phyloP scores from a whole-genome alignment of 2,888 invertebrate genomes.

The Trypoxylon attenuatum region DNA sequence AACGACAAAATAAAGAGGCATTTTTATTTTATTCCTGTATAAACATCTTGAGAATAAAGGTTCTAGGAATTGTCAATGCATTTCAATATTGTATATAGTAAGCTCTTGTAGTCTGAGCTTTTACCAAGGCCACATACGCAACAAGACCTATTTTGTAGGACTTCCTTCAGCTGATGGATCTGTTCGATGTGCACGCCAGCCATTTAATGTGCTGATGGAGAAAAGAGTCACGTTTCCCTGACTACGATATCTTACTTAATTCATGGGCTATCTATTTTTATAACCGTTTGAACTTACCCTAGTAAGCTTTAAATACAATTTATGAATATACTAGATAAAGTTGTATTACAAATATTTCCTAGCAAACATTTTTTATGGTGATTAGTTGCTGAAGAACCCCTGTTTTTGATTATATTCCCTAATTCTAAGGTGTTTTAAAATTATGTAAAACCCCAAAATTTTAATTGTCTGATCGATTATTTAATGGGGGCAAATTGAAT shows the following conservation, averaged over 20 bases:
- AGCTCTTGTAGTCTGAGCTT: slow-evolving; percentile 45
- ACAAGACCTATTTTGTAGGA: slow-evolving; percentile 63
- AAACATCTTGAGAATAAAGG: no score
- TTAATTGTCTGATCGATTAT: background rate
- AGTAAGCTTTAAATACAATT: no score
- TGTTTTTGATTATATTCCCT: no score
- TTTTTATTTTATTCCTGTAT: no score
- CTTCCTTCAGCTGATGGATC: slow-evolving; percentile 53
- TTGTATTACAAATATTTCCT: no score
- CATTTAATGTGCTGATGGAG: slow-evolving; percentile 8
- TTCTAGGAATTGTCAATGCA: no score
- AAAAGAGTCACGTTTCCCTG: slow-evolving; percentile 15
- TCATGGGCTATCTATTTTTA: no score
- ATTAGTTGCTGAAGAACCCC: no score
- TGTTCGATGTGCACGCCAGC: slow-evolving; percentile 18
- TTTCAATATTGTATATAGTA: slow-evolving; percentile 22
- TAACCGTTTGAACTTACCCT: no score
- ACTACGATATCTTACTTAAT: background rate
- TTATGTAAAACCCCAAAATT: background rate
- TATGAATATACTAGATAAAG: no score
- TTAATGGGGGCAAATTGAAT: slow-evolving; percentile 29
- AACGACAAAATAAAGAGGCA: background rate
- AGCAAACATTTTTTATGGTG: no score
- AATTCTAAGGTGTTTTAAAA: no score
- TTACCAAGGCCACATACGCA: slow-evolving; percentile 60